These are phyloP conservation scores for Sebastes itinus DNA, from an alignment of 2,797 vertebrate species.

Conservation along the genomic window DNA sequence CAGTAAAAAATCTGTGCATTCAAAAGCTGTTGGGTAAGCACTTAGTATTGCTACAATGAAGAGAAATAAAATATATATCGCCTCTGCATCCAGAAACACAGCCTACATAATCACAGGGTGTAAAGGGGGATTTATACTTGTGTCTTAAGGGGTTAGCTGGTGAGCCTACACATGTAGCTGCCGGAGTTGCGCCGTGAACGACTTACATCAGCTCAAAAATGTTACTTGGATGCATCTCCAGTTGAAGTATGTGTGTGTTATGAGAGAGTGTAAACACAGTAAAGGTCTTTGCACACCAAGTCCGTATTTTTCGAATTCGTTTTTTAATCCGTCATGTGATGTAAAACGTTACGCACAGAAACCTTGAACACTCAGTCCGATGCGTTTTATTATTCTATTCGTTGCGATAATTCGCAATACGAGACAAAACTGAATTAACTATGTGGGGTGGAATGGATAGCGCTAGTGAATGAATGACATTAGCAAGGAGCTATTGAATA, in stretches of 20 bases:
- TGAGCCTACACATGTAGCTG: not conserved
- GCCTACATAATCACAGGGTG: not conserved
- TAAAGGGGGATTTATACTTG: not conserved
- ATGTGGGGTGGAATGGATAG: too few species aligned
- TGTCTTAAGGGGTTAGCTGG: not conserved
- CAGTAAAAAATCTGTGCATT: constrained; percentile 41
- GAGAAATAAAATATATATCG: not conserved
- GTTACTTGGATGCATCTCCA: not conserved
- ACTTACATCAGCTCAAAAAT: not conserved
- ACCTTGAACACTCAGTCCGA: too few species aligned
- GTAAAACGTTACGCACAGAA: too few species aligned
- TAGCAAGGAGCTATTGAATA: too few species aligned
- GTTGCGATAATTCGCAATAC: too few species aligned
- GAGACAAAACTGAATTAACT: too few species aligned
- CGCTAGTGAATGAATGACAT: accelerated
- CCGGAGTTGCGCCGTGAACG: not conserved
- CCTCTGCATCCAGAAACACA: not conserved
- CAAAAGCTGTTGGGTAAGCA: constrained; percentile 14
- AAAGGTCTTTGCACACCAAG: too few species aligned
- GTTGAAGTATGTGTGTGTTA: not conserved
- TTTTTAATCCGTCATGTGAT: too few species aligned
- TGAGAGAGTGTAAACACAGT: not conserved
- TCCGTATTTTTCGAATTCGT: too few species aligned
- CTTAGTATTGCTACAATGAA: not conserved
- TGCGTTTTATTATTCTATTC: too few species aligned